A percentile compares a stretch with the other conserved stretches of the same genome.
Conservation (phyloP, 2,113 vertebrate genomes). For the Tor tambroides region DNA sequence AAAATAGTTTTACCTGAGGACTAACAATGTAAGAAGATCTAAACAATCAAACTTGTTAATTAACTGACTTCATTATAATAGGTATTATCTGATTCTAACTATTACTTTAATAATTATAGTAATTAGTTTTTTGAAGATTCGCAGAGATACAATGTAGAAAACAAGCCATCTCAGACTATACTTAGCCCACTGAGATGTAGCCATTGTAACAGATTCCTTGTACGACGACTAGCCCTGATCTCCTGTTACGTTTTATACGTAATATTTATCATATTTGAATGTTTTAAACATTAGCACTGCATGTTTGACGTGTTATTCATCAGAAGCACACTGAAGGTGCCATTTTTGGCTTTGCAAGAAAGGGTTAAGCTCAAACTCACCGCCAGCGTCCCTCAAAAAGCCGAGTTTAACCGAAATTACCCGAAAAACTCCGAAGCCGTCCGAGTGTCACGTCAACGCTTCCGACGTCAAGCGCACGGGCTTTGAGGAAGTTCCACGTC, state of each 20-base stretch:
- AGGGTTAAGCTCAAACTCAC: not conserved
- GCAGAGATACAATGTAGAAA: not conserved
- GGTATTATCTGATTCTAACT: not conserved
- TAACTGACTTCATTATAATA: not conserved
- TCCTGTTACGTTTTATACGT: not conserved
- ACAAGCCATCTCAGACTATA: not conserved
- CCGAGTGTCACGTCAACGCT: slow-evolving; percentile 64
- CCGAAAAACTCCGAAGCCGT: not conserved
- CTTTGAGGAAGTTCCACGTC: slow-evolving; percentile 81
- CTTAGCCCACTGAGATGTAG: not conserved
- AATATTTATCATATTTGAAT: not conserved
- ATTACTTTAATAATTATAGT: not conserved
- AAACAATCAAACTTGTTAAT: not conserved
- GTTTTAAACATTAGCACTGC: not conserved
- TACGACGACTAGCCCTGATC: not conserved
- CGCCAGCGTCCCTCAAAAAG: not conserved
- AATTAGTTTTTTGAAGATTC: not conserved
- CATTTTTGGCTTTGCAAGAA: not conserved
- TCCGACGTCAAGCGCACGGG: slow-evolving; percentile 63
- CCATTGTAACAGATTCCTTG: not conserved
- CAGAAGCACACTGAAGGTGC: not conserved
- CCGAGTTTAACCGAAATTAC: not conserved
- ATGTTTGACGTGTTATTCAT: not conserved
- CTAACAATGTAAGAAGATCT: not conserved
- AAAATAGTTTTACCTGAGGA: not conserved